phyloP scores from a whole-genome alignment of 2,797 vertebrate genomes.

The Acanthurus tractus region DNA sequence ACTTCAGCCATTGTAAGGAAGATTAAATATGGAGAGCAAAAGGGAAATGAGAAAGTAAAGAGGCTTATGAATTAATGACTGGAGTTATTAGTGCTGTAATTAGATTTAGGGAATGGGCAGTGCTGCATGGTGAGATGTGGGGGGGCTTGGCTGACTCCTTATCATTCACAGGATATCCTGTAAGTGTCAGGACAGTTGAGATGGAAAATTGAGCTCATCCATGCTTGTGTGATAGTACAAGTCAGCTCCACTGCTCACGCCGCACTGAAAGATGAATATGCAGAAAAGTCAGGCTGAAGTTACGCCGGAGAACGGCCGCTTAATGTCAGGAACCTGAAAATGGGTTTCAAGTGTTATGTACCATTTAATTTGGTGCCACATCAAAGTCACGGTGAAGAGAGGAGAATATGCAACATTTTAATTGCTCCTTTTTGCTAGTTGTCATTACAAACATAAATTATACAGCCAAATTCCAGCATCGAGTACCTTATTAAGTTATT shows the following conservation, averaged over 20 bases:
- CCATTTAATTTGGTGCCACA: conserved; percentile 76
- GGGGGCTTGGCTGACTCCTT: conserved; percentile 62
- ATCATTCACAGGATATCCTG: conserved; percentile 79
- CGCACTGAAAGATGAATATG: conserved; percentile 61
- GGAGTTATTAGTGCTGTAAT: conserved; percentile 84
- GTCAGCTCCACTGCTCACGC: conserved; percentile 37
- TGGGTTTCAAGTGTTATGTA: conserved; percentile 64
- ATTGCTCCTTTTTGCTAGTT: conserved; percentile 66
- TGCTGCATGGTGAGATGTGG: conserved; percentile 67
- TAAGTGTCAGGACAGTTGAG: conserved; percentile 75
- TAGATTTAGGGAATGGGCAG: conserved; percentile 82
- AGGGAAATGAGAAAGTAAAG: conserved; percentile 84
- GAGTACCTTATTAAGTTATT: conserved; percentile 46
- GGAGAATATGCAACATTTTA: conserved; percentile 58
- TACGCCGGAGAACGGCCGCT: conserved; percentile 21
- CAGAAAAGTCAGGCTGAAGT: conserved; percentile 63
- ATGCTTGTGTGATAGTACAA: conserved; percentile 72
- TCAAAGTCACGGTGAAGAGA: conserved; percentile 65
- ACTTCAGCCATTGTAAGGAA: conserved; percentile 74
- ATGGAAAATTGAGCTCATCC: conserved; percentile 79
- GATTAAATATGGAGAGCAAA: conserved; percentile 81
- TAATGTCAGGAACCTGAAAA: conserved; percentile 61
- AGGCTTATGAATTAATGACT: conserved; percentile 86
- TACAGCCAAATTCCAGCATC: conserved; percentile 35
- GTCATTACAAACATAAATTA: conserved; percentile 56